Percentiles rank a stretch among this genome's conserved stretches.
Conservation (phyloP, 2,888 invertebrate genomes). For the Diadegma fenestrale region DNA sequence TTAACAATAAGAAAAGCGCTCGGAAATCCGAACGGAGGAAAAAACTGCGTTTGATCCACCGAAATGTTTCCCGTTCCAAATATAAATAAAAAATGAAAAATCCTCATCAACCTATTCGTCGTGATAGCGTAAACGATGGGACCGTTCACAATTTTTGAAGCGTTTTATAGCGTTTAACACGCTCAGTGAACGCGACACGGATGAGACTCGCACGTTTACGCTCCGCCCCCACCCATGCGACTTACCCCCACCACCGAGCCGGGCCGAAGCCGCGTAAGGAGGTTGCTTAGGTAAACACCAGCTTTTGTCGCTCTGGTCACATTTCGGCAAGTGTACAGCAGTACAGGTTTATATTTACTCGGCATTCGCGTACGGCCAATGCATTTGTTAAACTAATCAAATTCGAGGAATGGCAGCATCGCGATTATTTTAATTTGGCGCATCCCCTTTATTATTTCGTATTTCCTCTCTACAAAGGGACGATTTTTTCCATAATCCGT, state of each 20-base stretch:
- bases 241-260: background rate
- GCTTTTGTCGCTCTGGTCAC: conserved; percentile 3
- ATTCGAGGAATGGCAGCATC: background rate
- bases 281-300: conserved; percentile 10
- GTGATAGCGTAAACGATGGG: background rate
- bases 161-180: background rate
- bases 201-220: background rate
- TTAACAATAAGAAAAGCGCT: background rate
- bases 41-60: background rate
- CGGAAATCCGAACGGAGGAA: background rate
- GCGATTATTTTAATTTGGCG: background rate
- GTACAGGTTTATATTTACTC: background rate
- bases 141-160: background rate
- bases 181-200: background rate
- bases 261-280: background rate
- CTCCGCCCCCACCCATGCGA: background rate
- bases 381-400: background rate
- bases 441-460: background rate
- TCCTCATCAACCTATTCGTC: background rate
- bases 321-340: background rate
- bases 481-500: background rate
- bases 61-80: background rate
- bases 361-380: background rate
- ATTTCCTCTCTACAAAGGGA: background rate
- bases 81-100: background rate